Percentiles rank a stretch among this genome's conserved stretches.
Conservation (phyloP, 2,797 vertebrate species). For the Brotula barbata region DNA sequence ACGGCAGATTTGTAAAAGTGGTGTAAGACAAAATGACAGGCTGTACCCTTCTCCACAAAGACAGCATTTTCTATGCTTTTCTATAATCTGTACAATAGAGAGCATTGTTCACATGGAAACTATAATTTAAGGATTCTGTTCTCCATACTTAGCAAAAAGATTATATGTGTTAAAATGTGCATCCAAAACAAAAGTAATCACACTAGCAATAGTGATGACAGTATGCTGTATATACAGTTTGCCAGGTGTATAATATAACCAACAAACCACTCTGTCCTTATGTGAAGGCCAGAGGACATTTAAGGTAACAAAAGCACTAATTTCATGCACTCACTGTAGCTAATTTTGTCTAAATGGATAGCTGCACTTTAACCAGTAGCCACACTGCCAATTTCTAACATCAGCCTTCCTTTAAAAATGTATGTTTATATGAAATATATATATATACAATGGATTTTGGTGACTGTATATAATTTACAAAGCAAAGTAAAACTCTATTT, state of each 20-base stretch:
- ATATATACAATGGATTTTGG: no score
- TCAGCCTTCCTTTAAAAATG: no score
- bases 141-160: constrained; percentile 13
- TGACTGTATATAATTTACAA: no score
- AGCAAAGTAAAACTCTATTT: no score
- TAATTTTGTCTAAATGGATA: no score
- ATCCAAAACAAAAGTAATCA: constrained; percentile 5
- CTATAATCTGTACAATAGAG: constrained; percentile 18
- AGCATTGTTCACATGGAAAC: neutral
- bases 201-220: neutral
- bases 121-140: constrained; percentile 17
- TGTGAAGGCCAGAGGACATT: neutral
- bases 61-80: constrained; percentile 7
- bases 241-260: neutral
- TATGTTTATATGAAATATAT: no score
- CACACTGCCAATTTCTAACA: no score
- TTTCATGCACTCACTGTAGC: no score
- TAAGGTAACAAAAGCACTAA: no score
- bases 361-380: no score
- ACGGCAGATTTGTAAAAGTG: constrained; percentile 16
- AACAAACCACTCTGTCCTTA: neutral
- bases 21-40: constrained; percentile 25
- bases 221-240: neutral
- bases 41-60: constrained; percentile 18
- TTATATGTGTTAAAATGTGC: constrained; percentile 7